A percentile compares a stretch with the other conserved stretches of the same genome.
These are phyloP conservation scores for Lutjanus argentimaculatus DNA, from an alignment of 2,797 vertebrate species.

Conservation along the genomic window DNA sequence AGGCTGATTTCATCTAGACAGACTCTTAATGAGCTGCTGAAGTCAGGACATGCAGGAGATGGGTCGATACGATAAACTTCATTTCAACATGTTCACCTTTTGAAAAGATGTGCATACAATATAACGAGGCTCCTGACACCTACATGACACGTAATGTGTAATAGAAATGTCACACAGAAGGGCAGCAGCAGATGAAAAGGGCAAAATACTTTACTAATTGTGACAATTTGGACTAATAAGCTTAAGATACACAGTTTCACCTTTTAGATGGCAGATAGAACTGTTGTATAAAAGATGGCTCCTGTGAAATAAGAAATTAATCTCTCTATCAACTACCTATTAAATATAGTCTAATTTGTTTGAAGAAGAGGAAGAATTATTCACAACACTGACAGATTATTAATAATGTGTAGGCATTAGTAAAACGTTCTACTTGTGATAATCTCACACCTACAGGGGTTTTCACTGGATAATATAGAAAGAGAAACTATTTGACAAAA, in stretches of 20 bases:
- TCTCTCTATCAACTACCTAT: neutral
- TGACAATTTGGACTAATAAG: conserved; percentile 12
- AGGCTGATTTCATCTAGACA: conserved; percentile 22
- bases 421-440: neutral
- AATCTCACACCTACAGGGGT: neutral
- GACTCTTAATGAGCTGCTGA: conserved; percentile 45
- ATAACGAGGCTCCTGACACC: conserved; percentile 47
- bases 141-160: conserved; percentile 1
- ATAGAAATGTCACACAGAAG: conserved; percentile 43
- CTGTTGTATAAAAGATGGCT: neutral
- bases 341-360: neutral
- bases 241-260: neutral
- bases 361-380: neutral
- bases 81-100: conserved; percentile 36
- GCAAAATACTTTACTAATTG: conserved; percentile 14
- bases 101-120: conserved; percentile 17
- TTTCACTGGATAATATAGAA: neutral
- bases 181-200: conserved; percentile 33
- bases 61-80: neutral
- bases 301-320: neutral
- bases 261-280: neutral
- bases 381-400: neutral
- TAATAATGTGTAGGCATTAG: neutral
- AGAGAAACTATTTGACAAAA: neutral
- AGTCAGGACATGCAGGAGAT: neutral